Percentiles rank a stretch among this genome's conserved stretches.
phyloP scores from a whole-genome alignment of 2,797 vertebrate genomes.

The Enteromius fasciolatus region DNA sequence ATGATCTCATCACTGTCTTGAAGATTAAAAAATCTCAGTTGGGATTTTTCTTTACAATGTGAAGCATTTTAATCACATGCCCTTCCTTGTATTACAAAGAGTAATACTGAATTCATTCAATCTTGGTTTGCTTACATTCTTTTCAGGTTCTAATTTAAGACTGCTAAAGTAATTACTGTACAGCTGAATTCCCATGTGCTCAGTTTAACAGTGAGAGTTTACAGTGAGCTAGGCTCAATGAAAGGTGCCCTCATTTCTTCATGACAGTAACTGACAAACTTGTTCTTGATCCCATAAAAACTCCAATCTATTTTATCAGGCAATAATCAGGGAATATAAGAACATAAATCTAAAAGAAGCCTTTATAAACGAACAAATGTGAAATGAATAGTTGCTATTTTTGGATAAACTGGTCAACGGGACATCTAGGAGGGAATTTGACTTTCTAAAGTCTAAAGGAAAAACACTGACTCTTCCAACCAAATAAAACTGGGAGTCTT shows the following conservation, averaged over 20 bases:
- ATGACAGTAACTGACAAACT: conserved; percentile 41
- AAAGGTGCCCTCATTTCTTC: conserved; percentile 20
- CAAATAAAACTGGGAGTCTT: conserved; percentile 24
- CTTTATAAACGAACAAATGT: conserved; percentile 26
- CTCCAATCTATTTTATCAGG: conserved; percentile 2
- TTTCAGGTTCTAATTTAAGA: conserved; percentile 21
- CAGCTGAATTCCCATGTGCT: conserved; percentile 22
- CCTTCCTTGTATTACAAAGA: background rate
- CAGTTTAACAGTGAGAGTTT: conserved; percentile 32
- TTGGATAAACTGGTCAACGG: background rate
- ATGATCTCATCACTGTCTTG: background rate
- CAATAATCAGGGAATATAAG: conserved; percentile 19
- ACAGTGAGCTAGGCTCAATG: conserved; percentile 21
- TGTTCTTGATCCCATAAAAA: conserved; percentile 34
- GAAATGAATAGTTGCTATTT: conserved; percentile 23
- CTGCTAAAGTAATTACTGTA: conserved; percentile 36
- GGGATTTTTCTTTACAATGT: background rate
- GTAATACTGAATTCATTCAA: conserved; percentile 13
- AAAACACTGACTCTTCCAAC: conserved; percentile 27
- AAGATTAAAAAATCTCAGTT: too few species aligned
- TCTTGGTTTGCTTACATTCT: conserved; percentile 25
- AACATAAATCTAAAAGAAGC: conserved; percentile 25
- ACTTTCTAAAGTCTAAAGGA: conserved; percentile 4
- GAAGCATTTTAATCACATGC: background rate
- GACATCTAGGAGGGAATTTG: background rate